phyloP scores from a whole-genome alignment of 2,888 invertebrate species.

The Kuschelorhynchus macadamiae region DNA sequence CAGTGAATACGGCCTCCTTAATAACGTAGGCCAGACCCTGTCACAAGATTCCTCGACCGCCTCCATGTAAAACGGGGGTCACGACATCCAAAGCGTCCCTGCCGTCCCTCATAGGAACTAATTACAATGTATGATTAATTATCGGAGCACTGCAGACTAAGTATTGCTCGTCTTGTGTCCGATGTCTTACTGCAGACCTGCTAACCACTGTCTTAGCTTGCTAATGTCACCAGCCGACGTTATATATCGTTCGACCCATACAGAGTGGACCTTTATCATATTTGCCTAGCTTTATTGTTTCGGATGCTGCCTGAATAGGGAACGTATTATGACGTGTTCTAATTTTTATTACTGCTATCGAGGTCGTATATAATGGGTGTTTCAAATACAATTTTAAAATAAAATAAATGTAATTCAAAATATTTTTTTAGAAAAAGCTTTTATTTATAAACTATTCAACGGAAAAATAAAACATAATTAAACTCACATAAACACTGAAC shows the following conservation, averaged over 20 bases:
- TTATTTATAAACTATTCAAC: too few species aligned
- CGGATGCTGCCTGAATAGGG: background rate
- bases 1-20: conserved; percentile 16
- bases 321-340: too few species aligned
- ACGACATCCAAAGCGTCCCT: conserved; percentile 47
- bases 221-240: conserved; percentile 67
- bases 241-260: conserved; percentile 65
- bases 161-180: conserved; percentile 63
- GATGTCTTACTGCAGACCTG: conserved; percentile 67
- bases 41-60: conserved; percentile 34
- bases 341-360: too few species aligned
- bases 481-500: too few species aligned
- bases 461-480: too few species aligned
- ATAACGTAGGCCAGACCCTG: conserved; percentile 37
- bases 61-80: conserved; percentile 47
- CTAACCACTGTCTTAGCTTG: conserved; percentile 69
- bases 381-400: too few species aligned
- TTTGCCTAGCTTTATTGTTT: conserved; percentile 26
- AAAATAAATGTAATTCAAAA: too few species aligned
- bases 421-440: too few species aligned
- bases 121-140: conserved; percentile 71
- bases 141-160: conserved; percentile 67
- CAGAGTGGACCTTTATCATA: conserved; percentile 47
- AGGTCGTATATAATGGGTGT: too few species aligned
- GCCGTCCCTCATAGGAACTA: conserved; percentile 65